A percentile compares a stretch with the other conserved stretches of the same genome.
Conservation (phyloP, 1,140 invertebrate genomes). For the Gerris buenoi region DNA sequence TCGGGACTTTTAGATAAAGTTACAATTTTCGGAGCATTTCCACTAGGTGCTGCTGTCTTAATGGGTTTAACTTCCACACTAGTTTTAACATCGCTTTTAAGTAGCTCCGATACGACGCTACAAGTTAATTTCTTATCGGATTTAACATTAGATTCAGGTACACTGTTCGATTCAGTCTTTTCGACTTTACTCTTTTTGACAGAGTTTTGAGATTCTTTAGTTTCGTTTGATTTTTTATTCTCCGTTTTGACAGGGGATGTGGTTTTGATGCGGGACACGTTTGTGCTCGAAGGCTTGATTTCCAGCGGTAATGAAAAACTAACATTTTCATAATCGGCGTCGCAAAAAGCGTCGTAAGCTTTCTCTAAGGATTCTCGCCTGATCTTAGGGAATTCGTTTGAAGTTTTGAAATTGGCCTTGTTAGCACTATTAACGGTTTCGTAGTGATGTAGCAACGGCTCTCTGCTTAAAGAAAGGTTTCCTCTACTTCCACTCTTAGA, state of each 20-base stretch:
- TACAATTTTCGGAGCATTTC: no score
- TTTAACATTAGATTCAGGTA: neutral
- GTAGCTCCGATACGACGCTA: conserved; percentile 10
- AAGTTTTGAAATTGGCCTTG: no score
- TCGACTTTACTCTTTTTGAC: neutral
- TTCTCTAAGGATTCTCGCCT: neutral
- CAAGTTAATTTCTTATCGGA: conserved; percentile 2
- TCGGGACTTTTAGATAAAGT: no score
- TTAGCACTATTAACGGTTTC: neutral
- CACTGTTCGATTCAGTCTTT: neutral
- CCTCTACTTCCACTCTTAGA: no score
- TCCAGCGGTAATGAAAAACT: neutral
- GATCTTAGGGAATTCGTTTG: no score
- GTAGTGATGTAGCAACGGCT: no score
- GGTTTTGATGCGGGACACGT: neutral
- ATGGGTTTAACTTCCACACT: neutral
- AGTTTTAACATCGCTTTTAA: conserved; percentile 9
- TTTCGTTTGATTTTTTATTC: no score
- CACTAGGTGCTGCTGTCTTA: neutral
- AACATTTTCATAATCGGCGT: neutral
- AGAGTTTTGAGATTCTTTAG: neutral
- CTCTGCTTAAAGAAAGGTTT: no score
- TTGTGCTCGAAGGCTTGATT: neutral
- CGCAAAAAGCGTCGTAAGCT: neutral
- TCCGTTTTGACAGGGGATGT: neutral